Conservation (phyloP, 2,888 invertebrate genomes). For the Drosophila lutescens region DNA sequence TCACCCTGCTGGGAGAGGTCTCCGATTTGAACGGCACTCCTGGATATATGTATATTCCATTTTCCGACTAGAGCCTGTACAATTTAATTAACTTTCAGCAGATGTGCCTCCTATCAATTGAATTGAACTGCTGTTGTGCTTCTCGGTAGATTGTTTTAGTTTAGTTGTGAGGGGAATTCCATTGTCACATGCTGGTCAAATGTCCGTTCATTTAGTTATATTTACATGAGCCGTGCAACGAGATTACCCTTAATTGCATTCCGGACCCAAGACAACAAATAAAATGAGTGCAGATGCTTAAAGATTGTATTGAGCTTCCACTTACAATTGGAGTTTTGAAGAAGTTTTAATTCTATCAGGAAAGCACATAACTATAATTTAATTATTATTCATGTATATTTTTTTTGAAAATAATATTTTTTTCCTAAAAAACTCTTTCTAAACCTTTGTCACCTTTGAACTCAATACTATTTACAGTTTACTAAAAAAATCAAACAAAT, state of each 20-base stretch:
- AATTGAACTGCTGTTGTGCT: slow-evolving; percentile 22
- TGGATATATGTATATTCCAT: slow-evolving; percentile 54
- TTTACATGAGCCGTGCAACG: slow-evolving; percentile 24
- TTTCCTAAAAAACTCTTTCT: too few relatives aligned
- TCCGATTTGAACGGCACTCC: slow-evolving; percentile 7
- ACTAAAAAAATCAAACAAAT: neutral
- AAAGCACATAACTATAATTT: too few relatives aligned
- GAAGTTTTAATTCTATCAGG: too few relatives aligned
- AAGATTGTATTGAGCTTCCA: neutral
- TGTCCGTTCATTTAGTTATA: slow-evolving; percentile 33
- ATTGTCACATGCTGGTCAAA: slow-evolving; percentile 4
- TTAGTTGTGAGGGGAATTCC: slow-evolving; percentile 25
- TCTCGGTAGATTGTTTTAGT: slow-evolving; percentile 22
- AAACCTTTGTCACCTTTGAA: too few relatives aligned
- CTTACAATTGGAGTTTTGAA: too few relatives aligned
- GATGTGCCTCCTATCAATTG: slow-evolving; percentile 45
- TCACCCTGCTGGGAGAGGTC: slow-evolving; percentile 10
- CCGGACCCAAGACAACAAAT: slow-evolving; percentile 3
- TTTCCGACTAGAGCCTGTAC: slow-evolving; percentile 50
- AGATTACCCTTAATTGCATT: slow-evolving; percentile 14
- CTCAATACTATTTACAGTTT: too few relatives aligned
- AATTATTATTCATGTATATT: too few relatives aligned
- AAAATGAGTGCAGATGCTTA: neutral
- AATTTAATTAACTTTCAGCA: slow-evolving; percentile 73
- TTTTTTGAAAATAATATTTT: too few relatives aligned